Percentiles rank a stretch among this genome's conserved stretches.
Evolutionary conservation across 2,113 vertebrate species (phyloP).

Genomic region (Spea multiplicata): DNA sequence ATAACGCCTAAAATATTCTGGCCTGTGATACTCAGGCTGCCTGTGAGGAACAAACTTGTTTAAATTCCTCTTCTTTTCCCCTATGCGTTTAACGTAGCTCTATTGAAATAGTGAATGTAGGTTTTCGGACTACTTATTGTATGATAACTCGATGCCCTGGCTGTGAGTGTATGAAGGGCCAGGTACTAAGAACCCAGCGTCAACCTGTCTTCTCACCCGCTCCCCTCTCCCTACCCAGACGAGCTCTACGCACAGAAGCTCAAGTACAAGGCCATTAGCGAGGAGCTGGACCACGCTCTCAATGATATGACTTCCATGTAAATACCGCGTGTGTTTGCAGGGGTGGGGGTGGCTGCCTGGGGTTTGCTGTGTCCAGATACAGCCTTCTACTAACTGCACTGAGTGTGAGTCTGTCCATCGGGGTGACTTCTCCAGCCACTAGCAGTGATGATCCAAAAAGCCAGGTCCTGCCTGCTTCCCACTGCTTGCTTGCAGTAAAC

Average conservation of each 20-base stretch:
- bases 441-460: too few species aligned
- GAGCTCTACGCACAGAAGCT: constrained; percentile 98
- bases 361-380: neutral
- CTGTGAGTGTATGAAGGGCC: too few species aligned
- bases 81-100: too few species aligned
- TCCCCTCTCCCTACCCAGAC: constrained; percentile 65
- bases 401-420: neutral
- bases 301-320: constrained; percentile 99
- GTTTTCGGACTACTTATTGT: too few species aligned
- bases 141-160: too few species aligned
- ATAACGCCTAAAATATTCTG: too few species aligned
- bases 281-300: constrained; percentile 97
- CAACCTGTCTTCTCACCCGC: constrained; percentile 47
- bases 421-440: neutral
- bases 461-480: neutral
- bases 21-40: too few species aligned
- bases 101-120: too few species aligned
- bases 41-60: too few species aligned
- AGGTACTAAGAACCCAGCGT: neutral
- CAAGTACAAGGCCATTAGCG: constrained; percentile 99
- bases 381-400: neutral
- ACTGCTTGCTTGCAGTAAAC: neutral
- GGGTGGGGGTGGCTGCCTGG: neutral
- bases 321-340: constrained; percentile 61
- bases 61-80: too few species aligned